Base-by-base conservation (phyloP, 2,888 invertebrate genomes). In the Adelphocoris suturalis region DNA sequence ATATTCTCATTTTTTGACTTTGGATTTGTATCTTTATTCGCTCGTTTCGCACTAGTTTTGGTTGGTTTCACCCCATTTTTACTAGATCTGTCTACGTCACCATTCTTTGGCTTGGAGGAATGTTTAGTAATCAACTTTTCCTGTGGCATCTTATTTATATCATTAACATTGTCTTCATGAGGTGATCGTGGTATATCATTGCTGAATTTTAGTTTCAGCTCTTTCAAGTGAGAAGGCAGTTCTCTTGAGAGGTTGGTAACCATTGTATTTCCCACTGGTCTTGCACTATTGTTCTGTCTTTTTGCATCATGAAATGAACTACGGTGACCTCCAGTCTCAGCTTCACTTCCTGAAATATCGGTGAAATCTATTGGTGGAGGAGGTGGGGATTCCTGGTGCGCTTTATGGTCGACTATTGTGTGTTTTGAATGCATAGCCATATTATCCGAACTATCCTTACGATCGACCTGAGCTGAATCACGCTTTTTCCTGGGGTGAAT, bases 171-270 rank as follows among this genome's bases (percentile, higher is more conserved):
- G 37, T 85, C 85, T 14, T 75, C 68, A 19, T 75, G 46, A 47
- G 61, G 61, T 13, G 75, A 75, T 48, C 68, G 16, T 14, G 86
- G 68, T 19, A 68, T 75, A 19, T 86, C 86, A 19, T 75, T 86
- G 68, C 46, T 75, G 75, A 86, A 86, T 46, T 47, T 28, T 47
- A 47, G 23, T 47, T 86, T 86, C 75, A 86, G 23, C 75, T 86
- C 86, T 75, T 86, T 68, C 37, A 86, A 27, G 23, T 86, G 86
- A 11, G 75, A 46, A 19, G 86, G 86, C 23, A 85, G 12, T 5
- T 13, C 48, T 14, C 23, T 82, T n/a, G 82, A 14, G n/a, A 52
- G 4, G 7, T 13, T 5, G 23, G 27, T 27, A 16, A n/a, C 48
- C 48, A 12, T 48, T 7, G 23, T 52, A 19, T 82, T 52, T 12